Percentiles rank a stretch among this genome's conserved stretches.
Evolutionary conservation across 2,113 vertebrate species (phyloP).

Genomic region (Piaya cayana): DNA sequence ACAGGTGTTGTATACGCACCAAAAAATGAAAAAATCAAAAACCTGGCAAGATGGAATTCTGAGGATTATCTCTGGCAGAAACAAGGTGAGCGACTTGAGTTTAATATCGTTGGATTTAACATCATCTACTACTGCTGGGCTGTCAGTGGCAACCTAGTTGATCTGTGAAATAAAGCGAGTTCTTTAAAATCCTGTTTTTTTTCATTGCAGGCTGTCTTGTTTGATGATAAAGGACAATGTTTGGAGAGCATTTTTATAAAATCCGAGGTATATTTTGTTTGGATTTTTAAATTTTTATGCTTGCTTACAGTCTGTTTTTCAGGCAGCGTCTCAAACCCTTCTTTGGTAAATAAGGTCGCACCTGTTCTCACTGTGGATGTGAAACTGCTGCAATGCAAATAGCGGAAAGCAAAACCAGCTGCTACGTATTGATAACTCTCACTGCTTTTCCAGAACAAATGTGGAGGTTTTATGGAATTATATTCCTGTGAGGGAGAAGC

Average conservation of each 20-base stretch:
- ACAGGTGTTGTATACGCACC: constrained; percentile 82
- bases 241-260: constrained; percentile 81
- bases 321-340: background rate
- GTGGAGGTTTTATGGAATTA: background rate
- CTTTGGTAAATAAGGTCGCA: background rate
- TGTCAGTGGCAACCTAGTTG: background rate
- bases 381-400: background rate
- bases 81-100: constrained; percentile 66
- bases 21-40: constrained; percentile 83
- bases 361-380: background rate
- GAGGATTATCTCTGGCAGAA: constrained; percentile 57
- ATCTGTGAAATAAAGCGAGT: background rate
- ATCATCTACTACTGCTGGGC: background rate
- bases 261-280: constrained; percentile 67
- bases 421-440: background rate
- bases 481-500: background rate
- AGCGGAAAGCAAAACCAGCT: background rate
- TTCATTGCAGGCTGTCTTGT: constrained; percentile 73
- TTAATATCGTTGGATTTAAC: background rate
- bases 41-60: constrained; percentile 82
- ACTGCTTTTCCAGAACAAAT: background rate
- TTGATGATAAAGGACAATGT: constrained; percentile 78
- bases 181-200: background rate
- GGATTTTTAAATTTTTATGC: background rate
- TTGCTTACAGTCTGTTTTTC: background rate